A percentile compares a stretch with the other conserved stretches of the same genome.
These are phyloP conservation scores for Struthio camelus DNA, from an alignment of 2,113 vertebrate species.

Conservation along the genomic window DNA sequence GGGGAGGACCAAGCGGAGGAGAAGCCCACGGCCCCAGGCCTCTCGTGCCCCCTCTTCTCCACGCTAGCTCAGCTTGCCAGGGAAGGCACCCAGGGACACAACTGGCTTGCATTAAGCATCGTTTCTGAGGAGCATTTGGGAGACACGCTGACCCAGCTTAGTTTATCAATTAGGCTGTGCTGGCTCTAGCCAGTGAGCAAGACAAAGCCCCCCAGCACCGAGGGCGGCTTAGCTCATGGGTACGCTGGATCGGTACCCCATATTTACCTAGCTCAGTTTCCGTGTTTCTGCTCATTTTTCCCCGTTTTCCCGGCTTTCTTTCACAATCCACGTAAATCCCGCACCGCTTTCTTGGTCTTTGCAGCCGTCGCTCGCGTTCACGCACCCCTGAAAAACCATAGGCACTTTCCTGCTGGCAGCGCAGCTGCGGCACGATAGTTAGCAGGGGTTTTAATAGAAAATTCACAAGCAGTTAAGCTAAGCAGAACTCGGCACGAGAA, in stretches of 20 bases:
- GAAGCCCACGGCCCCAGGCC: not conserved
- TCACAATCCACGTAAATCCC: not conserved
- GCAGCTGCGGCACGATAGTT: not conserved
- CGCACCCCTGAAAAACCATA: not conserved
- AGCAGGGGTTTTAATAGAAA: not conserved
- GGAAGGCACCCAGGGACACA: too few species aligned
- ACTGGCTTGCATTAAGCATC: too few species aligned
- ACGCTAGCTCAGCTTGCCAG: too few species aligned
- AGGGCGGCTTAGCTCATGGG: too few species aligned
- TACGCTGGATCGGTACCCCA: fast-evolving
- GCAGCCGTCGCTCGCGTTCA: fast-evolving
- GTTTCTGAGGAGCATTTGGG: too few species aligned
- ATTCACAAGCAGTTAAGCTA: not conserved
- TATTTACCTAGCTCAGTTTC: not conserved
- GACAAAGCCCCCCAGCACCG: too few species aligned
- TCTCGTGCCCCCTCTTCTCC: not conserved
- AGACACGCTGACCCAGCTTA: too few species aligned
- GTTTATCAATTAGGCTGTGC: too few species aligned
- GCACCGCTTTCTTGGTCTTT: not conserved
- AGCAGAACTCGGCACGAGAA: not conserved
- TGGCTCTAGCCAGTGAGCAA: too few species aligned
- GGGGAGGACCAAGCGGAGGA: not conserved
- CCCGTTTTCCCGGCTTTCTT: not conserved
- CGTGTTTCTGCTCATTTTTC: fast-evolving
- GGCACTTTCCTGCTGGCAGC: fast-evolving